Conservation (phyloP, 2,797 vertebrate species). For the Pipistrellus nathusii region DNA sequence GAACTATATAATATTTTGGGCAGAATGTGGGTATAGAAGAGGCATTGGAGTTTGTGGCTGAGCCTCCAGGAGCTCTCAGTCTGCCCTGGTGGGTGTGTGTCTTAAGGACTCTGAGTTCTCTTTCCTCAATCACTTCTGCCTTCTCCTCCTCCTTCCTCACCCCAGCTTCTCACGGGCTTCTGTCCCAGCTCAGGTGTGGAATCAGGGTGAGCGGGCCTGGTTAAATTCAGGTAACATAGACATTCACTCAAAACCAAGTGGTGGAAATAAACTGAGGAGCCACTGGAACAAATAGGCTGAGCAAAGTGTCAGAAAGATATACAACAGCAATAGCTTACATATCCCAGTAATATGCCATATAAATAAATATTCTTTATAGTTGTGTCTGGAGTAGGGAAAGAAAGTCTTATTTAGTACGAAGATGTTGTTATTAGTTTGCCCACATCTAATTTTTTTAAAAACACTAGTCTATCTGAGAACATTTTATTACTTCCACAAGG, state of each 20-base stretch:
- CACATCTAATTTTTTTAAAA: not conserved
- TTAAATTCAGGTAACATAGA: not conserved
- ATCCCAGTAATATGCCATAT: not conserved
- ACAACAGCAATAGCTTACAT: not conserved
- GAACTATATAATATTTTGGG: not conserved
- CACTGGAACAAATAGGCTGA: not conserved
- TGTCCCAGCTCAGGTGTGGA: not conserved
- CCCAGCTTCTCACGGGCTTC: not conserved
- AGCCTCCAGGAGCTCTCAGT: not conserved
- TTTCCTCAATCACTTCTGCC: not conserved
- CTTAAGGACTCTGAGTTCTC: not conserved
- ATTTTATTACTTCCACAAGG: constrained; percentile 44
- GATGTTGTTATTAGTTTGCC: constrained; percentile 30
- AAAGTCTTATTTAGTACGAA: constrained; percentile 23
- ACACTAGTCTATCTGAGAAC: not conserved
- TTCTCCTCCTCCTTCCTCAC: not conserved
- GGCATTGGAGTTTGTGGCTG: not conserved
- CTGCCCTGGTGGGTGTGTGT: not conserved
- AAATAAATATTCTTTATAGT: not conserved
- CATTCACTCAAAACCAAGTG: not conserved
- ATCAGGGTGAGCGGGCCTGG: not conserved
- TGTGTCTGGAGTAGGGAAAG: not conserved
- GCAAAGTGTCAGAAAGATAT: not conserved
- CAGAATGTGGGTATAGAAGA: constrained; percentile 18
- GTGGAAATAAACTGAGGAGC: not conserved